Percentiles rank a stretch among this genome's conserved stretches.
phyloP scores from a whole-genome alignment of 2,113 vertebrate species.

The Hepsetus odoe region DNA sequence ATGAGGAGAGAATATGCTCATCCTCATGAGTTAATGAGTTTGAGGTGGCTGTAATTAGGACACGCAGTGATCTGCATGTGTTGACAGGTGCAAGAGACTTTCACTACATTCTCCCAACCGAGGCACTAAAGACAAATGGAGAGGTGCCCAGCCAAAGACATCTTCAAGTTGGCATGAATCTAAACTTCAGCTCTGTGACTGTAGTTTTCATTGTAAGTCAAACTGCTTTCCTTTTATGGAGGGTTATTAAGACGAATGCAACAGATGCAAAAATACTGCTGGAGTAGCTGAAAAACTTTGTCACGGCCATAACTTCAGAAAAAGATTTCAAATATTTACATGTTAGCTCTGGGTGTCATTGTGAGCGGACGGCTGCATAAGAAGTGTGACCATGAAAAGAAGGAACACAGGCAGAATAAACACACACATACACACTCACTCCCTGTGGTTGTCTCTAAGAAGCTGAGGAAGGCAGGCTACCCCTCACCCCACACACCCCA shows the following conservation, averaged over 20 bases:
- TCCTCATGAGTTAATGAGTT: constrained; percentile 48
- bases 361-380: constrained; percentile 45
- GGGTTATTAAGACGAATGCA: constrained; percentile 5
- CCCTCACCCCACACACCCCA: constrained; percentile 60
- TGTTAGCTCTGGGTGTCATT: constrained; percentile 23
- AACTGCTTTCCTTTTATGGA: constrained; percentile 11
- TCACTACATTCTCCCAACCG: constrained; percentile 20
- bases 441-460: constrained; percentile 22
- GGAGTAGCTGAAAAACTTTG: constrained; percentile 31
- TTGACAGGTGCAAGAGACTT: constrained; percentile 36
- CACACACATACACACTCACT: constrained; percentile 59
- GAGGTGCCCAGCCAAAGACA: constrained; percentile 38
- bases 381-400: constrained; percentile 57
- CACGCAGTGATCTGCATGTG: constrained; percentile 33
- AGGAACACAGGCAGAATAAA: constrained; percentile 54
- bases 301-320: constrained; percentile 25
- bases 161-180: constrained; percentile 15
- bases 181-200: constrained; percentile 10
- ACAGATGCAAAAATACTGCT: constrained; percentile 15
- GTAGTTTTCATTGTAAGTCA: constrained; percentile 20
- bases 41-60: constrained; percentile 41
- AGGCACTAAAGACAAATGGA: constrained; percentile 32
- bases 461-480: constrained; percentile 25
- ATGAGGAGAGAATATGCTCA: constrained; percentile 32
- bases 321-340: constrained; percentile 24